Percentiles rank a stretch among this genome's conserved stretches.
Conservation (phyloP, 1,140 invertebrate species). For the Ips typographus region DNA sequence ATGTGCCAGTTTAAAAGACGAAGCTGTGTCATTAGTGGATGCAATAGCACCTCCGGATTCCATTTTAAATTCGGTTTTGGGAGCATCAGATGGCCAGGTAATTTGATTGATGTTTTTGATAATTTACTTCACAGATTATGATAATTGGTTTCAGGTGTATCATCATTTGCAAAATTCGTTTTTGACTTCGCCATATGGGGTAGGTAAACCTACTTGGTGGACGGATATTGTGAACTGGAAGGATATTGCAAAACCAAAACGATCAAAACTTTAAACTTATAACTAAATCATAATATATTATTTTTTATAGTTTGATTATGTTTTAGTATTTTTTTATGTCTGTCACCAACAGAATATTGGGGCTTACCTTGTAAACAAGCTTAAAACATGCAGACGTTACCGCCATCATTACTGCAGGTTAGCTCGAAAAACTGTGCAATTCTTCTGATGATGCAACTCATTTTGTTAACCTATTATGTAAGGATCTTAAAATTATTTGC, state of each 20-base stretch:
- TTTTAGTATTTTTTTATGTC: too few species aligned
- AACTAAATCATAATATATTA: constrained; percentile 1
- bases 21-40: constrained; percentile 77
- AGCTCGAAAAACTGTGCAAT: too few species aligned
- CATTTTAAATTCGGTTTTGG: constrained; percentile 77
- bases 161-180: constrained; percentile 60
- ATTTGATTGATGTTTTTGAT: constrained; percentile 49
- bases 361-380: too few species aligned
- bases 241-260: constrained; percentile 4
- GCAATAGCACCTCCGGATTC: constrained; percentile 86
- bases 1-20: constrained; percentile 66
- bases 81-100: constrained; percentile 72
- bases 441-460: too few species aligned
- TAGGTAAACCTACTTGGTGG: constrained; percentile 62
- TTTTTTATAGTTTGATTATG: neutral
- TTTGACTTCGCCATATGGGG: constrained; percentile 57
- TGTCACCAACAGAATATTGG: neutral
- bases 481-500: too few species aligned
- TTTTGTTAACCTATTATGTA: too few species aligned
- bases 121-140: neutral
- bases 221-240: constrained; percentile 56
- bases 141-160: constrained; percentile 57
- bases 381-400: too few species aligned
- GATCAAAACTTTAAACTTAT: constrained; percentile 18
- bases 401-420: too few species aligned